Percentiles rank a stretch among this genome's conserved stretches.
Evolutionary conservation across 1,140 invertebrate genomes (phyloP).

Genomic region (Chironomus tepperi): DNA sequence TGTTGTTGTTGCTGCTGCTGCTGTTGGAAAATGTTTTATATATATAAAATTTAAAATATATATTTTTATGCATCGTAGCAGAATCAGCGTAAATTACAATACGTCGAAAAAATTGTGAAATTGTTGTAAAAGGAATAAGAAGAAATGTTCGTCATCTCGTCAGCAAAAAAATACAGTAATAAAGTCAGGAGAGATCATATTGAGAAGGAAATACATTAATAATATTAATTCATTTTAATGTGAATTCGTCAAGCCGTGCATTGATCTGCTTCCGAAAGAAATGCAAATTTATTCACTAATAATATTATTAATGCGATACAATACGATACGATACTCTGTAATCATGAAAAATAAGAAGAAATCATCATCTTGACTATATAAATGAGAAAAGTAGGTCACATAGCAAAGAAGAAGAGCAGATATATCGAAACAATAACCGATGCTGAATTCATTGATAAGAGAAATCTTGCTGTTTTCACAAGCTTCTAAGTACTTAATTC

Average conservation of each 20-base stretch:
- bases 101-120: slow-evolving; percentile 7
- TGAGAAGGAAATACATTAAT: too few species aligned
- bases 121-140: background rate
- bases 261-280: too few species aligned
- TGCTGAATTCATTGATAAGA: background rate
- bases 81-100: background rate
- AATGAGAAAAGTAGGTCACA: slow-evolving; percentile 1
- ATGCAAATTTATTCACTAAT: too few species aligned
- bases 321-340: too few species aligned
- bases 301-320: too few species aligned
- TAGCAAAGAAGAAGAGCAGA: background rate
- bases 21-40: background rate
- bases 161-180: too few species aligned
- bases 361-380: background rate
- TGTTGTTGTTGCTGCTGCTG: background rate
- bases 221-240: too few species aligned
- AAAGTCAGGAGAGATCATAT: too few species aligned
- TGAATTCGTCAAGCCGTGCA: too few species aligned
- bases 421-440: background rate
- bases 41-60: background rate
- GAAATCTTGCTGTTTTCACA: background rate
- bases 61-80: background rate
- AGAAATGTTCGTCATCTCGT: background rate
- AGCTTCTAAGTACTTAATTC: too few species aligned
- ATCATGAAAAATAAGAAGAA: background rate